phyloP scores from a whole-genome alignment of 2,797 vertebrate species.

The Siniperca obscura region DNA sequence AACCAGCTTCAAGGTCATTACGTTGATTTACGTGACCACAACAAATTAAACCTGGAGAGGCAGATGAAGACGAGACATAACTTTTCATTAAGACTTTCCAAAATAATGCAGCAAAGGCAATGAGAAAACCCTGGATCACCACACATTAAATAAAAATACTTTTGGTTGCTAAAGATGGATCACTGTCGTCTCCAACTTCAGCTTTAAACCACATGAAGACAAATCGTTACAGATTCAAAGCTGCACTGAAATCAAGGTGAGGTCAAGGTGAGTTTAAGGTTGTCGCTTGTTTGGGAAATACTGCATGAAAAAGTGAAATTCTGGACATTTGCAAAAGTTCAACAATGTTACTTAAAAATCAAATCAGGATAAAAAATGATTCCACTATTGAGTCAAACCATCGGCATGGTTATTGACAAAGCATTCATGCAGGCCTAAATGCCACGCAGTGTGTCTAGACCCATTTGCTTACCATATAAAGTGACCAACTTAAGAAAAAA shows the following conservation, averaged over 20 bases:
- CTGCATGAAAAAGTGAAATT: neutral
- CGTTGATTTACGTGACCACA: neutral
- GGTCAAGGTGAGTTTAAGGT: neutral
- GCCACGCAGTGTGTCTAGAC: neutral
- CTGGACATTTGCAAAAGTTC: neutral
- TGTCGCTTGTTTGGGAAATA: neutral
- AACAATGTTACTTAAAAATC: neutral
- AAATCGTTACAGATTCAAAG: neutral
- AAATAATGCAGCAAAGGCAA: neutral
- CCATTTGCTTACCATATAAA: constrained; percentile 11
- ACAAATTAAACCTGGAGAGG: neutral
- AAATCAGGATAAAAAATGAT: neutral
- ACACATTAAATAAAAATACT: neutral
- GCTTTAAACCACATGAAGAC: neutral
- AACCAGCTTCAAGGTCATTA: neutral
- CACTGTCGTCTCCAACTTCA: neutral
- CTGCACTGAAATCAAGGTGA: neutral
- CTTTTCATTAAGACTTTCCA: neutral
- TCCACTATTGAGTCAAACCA: neutral
- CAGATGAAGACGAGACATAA: neutral
- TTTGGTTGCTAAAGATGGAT: neutral
- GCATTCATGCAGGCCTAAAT: neutral
- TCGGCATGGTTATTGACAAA: neutral
- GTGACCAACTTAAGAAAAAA: neutral
- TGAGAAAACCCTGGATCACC: too few species aligned